Base-by-base conservation (phyloP, 2,113 vertebrate species). In the Oncorhynchus clarkii region DNA sequence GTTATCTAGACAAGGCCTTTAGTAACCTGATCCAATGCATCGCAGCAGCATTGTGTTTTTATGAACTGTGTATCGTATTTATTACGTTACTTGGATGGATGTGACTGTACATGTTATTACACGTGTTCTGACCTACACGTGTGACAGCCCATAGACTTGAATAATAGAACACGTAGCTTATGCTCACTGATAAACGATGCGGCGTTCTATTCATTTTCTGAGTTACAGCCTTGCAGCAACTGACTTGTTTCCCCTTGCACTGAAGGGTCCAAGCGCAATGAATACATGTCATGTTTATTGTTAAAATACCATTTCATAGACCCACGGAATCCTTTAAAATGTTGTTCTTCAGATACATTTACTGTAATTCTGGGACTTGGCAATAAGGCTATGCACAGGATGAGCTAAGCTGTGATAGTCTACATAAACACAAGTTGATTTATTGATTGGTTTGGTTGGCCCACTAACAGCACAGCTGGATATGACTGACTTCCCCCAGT, bases 361-460 rank as follows among this genome's bases (percentile, higher is more conserved):
- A 67, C 13, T 13, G 27, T 27, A 5, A 31, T 29, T 67, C 16
- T 34, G 16, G 31, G 66, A 67, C 14, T 9, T 1, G 29, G 8
- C 31, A 18, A 16, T 54, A 9, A 68, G 29, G 67, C 67, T 34
- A 31, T 34, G 39, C 39, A 11, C 1, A 31, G 16, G 31, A 45
- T 39, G 11, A 34, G 54, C 29, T 72, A 60, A 72, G 26, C 13
- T 72, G 65, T n/a, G 6, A 31, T 18, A 29, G 73, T 18, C 24
- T 29, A n/a, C 2, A 48, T 18, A 54, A 66, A 49, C 26, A 12
- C 48, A 73, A 65, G 76, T 81, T 75, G 66, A 85, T 84, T 75
- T 71, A 88, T 76, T 29, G 88, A 87, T 78, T 72, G 45, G 34
- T 24, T 74, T 65, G 69, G 66, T 74, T 65, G 69, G 66, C 70